phyloP scores from a whole-genome alignment of 1,140 invertebrate genomes.

The Zaprionus kolodkinae region DNA sequence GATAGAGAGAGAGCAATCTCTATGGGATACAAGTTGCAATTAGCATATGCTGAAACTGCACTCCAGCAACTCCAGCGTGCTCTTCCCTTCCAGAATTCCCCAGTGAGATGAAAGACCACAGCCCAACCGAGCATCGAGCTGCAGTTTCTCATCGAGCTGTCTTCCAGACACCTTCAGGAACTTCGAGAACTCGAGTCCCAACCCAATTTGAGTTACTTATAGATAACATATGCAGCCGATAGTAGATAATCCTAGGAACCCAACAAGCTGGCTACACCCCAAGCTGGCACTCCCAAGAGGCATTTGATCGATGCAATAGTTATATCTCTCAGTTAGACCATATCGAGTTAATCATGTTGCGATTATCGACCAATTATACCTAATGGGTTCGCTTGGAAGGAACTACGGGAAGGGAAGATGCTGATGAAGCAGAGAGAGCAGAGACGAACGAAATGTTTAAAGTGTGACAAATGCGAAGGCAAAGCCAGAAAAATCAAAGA shows the following conservation, averaged over 20 bases:
- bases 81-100: background rate
- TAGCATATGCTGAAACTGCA: background rate
- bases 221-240: too few relatives aligned
- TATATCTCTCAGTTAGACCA: background rate
- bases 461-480: slow-evolving; percentile 2
- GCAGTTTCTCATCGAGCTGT: background rate
- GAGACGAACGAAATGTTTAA: background rate
- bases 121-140: background rate
- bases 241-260: background rate
- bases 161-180: too few relatives aligned
- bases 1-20: background rate
- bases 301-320: background rate
- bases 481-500: slow-evolving; percentile 2
- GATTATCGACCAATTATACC: background rate
- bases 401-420: too few relatives aligned
- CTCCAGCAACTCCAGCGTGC: background rate
- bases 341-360: background rate
- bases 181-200: too few relatives aligned
- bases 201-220: too few relatives aligned
- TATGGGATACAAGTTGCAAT: background rate
- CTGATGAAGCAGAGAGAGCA: too few relatives aligned
- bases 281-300: background rate
- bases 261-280: background rate
- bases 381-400: background rate
- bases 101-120: background rate